Base-by-base conservation (phyloP, 2,113 vertebrate genomes). In the Aspidoscelis tigris region DNA sequence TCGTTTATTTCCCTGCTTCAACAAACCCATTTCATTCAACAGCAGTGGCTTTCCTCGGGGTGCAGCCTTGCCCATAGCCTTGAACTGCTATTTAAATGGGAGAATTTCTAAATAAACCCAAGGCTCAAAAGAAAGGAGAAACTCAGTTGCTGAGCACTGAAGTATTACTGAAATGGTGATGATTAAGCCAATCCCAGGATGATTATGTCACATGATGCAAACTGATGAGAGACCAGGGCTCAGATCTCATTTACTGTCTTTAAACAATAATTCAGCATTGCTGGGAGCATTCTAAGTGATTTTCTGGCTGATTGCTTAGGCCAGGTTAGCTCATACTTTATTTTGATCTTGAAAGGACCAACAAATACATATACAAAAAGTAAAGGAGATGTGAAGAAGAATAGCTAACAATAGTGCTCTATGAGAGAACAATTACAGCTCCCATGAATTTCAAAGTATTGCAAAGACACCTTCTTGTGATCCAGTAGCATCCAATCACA, bases 221-320 rank as follows among this genome's bases (percentile, higher is more conserved):
- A 85, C 5, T 80, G 88, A 90, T 85, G 84, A 83, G 24, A 86
- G 83, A 91, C 86, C 88, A 89, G 81, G 65, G 18, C 82, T 85
- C 69, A 43, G 78, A 88, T 90, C 78, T 88, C 83, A 90, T 93
- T 88, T 91, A 33, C 75, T 84, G 65, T 81, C 39, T 87, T 89
- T 82, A 88, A 90, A 81, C 69, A 84, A 82, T 85, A 90, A 88
- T 85, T 91, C 87, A 88, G 78, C 75, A 80, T 66, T 26, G 22
- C 81, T 86, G 76, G 80, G 53, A 94, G 86, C 78, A 83, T 11
- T 76, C 41, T 79, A 92, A 90, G 85, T 82, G 2, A 89, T 89
- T 89, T 92, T 87, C 72, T 83, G 89, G 83, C 22, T 90, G 65
- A 39, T 84, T 86, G 85, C 90, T 91, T 91, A 82, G 66, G 53